Percentiles rank a stretch among this genome's conserved stretches.
These are phyloP conservation scores for Schizothorax lantsangensis DNA, from an alignment of 2,797 vertebrate genomes.

Conservation along the genomic window DNA sequence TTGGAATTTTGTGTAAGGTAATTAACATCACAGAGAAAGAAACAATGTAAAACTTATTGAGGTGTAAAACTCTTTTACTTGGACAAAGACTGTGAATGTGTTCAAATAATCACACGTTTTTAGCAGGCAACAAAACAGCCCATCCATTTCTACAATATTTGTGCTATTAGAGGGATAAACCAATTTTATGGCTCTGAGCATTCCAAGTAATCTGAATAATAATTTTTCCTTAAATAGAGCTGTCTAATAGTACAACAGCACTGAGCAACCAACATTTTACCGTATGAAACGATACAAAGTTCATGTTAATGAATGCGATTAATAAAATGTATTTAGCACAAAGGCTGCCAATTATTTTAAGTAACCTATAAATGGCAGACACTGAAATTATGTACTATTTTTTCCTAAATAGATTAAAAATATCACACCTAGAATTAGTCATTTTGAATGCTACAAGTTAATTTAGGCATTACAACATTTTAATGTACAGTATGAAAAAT, in stretches of 20 bases:
- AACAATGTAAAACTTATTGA: neutral
- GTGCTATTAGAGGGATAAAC: constrained; percentile 33
- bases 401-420: neutral
- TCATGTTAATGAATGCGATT: neutral
- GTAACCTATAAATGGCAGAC: neutral
- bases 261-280: neutral
- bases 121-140: neutral
- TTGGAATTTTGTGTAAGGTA: constrained; percentile 18
- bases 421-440: neutral
- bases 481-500: neutral
- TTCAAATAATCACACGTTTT: neutral
- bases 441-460: neutral
- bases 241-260: constrained; percentile 1
- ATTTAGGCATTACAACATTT: neutral
- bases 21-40: constrained; percentile 30
- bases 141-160: constrained; percentile 6
- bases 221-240: constrained; percentile 1
- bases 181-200: constrained; percentile 33
- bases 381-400: neutral
- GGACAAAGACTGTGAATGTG: neutral
- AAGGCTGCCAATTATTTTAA: neutral
- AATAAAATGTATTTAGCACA: neutral
- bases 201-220: constrained; percentile 41
- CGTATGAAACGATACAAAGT: constrained; percentile 4
- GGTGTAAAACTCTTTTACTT: constrained; percentile 20